phyloP scores from a whole-genome alignment of 2,113 vertebrate species.

The Xyliphius kryptos region DNA sequence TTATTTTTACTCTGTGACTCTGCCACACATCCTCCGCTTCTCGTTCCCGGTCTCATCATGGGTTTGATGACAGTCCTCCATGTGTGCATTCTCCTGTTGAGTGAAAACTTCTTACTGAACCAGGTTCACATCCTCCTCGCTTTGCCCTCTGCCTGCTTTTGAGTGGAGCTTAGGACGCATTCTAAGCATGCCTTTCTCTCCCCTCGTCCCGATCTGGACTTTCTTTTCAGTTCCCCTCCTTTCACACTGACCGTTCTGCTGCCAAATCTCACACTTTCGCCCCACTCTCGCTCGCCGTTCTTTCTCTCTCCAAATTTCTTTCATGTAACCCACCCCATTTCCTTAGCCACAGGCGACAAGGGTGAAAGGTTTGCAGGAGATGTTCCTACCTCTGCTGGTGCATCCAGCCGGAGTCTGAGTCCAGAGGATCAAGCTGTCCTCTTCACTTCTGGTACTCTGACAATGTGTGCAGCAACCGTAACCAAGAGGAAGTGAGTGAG shows the following conservation, averaged over 20 bases:
- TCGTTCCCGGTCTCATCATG: neutral
- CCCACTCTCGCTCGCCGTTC: slow-evolving; percentile 25
- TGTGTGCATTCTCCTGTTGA: no score
- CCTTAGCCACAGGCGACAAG: no score
- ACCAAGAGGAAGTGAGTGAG: slow-evolving; percentile 40
- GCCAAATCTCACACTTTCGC: slow-evolving; percentile 62
- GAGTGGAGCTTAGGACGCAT: slow-evolving; percentile 49
- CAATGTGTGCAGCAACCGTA: slow-evolving; percentile 55
- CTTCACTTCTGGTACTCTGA: slow-evolving; percentile 50
- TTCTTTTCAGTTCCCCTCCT: slow-evolving; percentile 57
- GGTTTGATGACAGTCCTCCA: no score
- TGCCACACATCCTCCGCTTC: neutral
- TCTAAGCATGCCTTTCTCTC: slow-evolving; percentile 62
- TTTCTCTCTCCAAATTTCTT: slow-evolving; percentile 11
- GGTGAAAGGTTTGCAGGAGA: no score
- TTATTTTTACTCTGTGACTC: slow-evolving; percentile 54
- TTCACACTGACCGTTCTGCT: slow-evolving; percentile 57
- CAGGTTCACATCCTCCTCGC: slow-evolving; percentile 21
- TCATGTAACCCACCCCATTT: neutral
- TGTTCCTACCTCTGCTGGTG: slow-evolving; percentile 55
- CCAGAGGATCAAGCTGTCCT: slow-evolving; percentile 47
- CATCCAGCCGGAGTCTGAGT: slow-evolving; percentile 44
- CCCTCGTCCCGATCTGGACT: slow-evolving; percentile 55
- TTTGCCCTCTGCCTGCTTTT: slow-evolving; percentile 18
- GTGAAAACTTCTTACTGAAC: slow-evolving; percentile 11